Base-by-base conservation (phyloP, 2,888 invertebrate species). In the Gnatocerus cornutus region DNA sequence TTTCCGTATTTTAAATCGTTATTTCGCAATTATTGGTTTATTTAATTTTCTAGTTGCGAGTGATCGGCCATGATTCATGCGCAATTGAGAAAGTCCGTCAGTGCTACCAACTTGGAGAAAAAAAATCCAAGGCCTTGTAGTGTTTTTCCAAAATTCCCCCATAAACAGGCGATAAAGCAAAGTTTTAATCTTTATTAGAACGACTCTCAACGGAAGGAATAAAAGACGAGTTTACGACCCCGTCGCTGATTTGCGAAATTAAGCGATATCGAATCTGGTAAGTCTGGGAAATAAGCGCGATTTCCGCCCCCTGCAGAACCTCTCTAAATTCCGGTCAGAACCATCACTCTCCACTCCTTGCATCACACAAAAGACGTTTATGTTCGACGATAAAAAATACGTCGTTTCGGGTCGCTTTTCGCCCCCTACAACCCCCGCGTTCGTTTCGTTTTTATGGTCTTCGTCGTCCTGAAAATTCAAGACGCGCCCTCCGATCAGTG, bases 401-500 rank as follows among this genome's bases (percentile, higher is more conserved):
- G 43, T 59, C 33, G 30, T 13, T 16, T 8, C 21, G 48, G 33
- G 29, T 3, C 30, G 21, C 10, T 45, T 33, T 30, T 37, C 53
- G 16, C 33, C 27, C 46, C 48, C 56, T 41, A 8, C 29, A 33
- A 12, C 33, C 65, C 56, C 53, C 14, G 52, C 55, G 46, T 55
- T 55, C 65, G 65, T 56, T 63, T 30, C 63, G 65, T 65, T 65
- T 65, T 65, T 65, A 65, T 65, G 50, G 48, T 46, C 48, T 16
- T 50, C 21, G 62, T 13, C 62, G 50, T 62, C 62, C 66, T 66
- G 56, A 56, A 58, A 61, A 68, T 68, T 68, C 68, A 68, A 61
- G 63, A 63, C 68, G 62, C 63, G 68, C 68, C 63, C 68, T 63
- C 62, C 55, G 68, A 68, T 68, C 68, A 68, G 68, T 68, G 68